Base-by-base conservation (phyloP, 2,888 invertebrate species). In the Phaedon cochleariae region DNA sequence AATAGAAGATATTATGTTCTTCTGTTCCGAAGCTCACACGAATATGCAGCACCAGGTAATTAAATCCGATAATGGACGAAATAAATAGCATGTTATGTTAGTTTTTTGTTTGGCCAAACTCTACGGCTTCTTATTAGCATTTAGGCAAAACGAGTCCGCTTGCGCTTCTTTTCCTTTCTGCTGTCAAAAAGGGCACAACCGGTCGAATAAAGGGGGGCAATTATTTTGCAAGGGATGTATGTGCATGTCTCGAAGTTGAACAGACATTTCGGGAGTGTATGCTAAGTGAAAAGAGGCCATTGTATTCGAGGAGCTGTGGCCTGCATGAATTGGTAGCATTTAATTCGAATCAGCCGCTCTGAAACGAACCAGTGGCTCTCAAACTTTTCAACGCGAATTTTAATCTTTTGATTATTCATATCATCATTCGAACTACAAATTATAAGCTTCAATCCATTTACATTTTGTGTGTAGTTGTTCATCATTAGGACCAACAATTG, bases 261-360 rank as follows among this genome's bases (percentile, higher is more conserved):
- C 72, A 62, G 77, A 76, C 79, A 78, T 81, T 81, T 81, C 77
- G 80, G 80, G 77, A 78, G 79, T 41, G 41, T 81, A 81, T 81
- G 80, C 80, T 81, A 81, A 81, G 79, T 79, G 81, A 81, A 81
- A 79, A 80, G 80, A 59, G 78, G 79, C 81, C 82, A 83, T 83
- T 82, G 83, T 83, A 81, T 83, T 82, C 82, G 75, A 72, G 74
- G 72, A 74, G 74, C 74, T 69, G 68, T 70, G 73, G 70, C 71
- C 70, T 62, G 65, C 62, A 55, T 60, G 66, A 69, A 67, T 68
- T 64, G 63, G 67, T 64, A 52, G 52, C 52, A 29, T 66, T 67
- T 65, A 65, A 69, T 67, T 67, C 65, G 52, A 62, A 61, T 63
- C 57, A 61, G 69, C 68, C 72, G 69, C 63, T 70, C 57, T 54